Evolutionary conservation across 2,113 vertebrate species (phyloP), one percentile per base, ranked within the genome.

Genomic region (cattle (Bos taurus)): DNA sequence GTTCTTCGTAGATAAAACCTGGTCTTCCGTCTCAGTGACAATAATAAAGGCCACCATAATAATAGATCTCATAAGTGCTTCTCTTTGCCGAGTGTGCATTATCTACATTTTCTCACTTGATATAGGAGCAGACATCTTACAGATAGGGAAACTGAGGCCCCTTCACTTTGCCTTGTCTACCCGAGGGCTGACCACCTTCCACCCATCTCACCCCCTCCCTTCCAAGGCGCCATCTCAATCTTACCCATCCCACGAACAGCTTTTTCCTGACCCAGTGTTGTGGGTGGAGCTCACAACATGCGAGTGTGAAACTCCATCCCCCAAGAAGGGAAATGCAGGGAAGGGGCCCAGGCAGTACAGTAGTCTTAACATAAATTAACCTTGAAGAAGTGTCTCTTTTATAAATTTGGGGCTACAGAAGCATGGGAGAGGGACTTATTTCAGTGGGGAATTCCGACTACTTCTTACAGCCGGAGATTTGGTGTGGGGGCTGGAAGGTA

Each of bases 171-270:
- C 64, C 54, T 3, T 89, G 56, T 50, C 57, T 50, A 7, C 64
- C 64, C 0, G 0, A 54, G 59, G 13, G 12, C 15, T 67, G 25
- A 17, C 56, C 36, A 2, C 25, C 5, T 48, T 25, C 30, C 16
- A 4, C 46, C 6, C 33, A 19, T 59, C 52, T 74, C 28, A 21
- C 9, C 26, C 40, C 4, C 52, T 92, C 84, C 60, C 19, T 78
- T n/a, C 46, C 11, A 21, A 43, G 80, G 6, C 15, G 17, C 54
- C 77, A 28, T 50, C 33, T 40, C 19, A 77, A n/a, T 84, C 80
- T 26, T 40, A 64, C 30, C 36, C 6, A 28, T 25, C n/a, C 48
- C 30, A 2, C 11, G 4, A 92, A 52, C 52, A 88, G 26, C 57
- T 33, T 11, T 64, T 48, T 43, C 4, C 11, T 3, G 15, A 80